These are phyloP conservation scores for Cylindroiulus punctatus DNA, from an alignment of 2,888 invertebrate species.

Conservation along the genomic window DNA sequence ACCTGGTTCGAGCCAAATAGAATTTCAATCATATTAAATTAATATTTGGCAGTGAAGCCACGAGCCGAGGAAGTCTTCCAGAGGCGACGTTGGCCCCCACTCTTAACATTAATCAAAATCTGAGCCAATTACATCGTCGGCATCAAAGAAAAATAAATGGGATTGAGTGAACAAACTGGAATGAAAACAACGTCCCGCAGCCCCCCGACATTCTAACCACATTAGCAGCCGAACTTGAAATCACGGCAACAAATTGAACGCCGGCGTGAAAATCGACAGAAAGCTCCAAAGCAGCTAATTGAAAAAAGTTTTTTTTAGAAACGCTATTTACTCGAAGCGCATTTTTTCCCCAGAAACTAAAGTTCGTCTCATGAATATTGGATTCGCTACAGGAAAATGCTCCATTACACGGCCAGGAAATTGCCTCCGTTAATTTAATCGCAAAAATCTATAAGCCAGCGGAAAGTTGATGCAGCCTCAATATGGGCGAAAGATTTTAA, in stretches of 20 bases:
- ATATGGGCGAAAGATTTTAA: neutral
- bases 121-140: conserved; percentile 25
- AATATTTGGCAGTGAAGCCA: neutral
- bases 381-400: conserved; percentile 37
- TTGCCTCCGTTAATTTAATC: conserved; percentile 37
- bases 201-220: conserved; percentile 37
- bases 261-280: conserved; percentile 27
- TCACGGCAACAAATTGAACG: conserved; percentile 37
- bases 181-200: conserved; percentile 37
- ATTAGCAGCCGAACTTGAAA: neutral
- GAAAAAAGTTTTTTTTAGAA: conserved; percentile 35
- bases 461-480: conserved; percentile 20
- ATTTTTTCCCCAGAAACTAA: conserved; percentile 1
- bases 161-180: conserved; percentile 36
- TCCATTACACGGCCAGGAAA: conserved; percentile 42
- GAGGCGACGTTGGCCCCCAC: conserved; percentile 17
- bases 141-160: conserved; percentile 42
- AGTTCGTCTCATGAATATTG: conserved; percentile 34
- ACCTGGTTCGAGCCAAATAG: conserved; percentile 7
- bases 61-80: neutral
- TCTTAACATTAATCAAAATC: conserved; percentile 30
- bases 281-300: conserved; percentile 37
- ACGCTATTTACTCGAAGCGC: conserved; percentile 10
- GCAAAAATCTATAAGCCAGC: neutral
- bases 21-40: conserved; percentile 37